Base-by-base conservation (phyloP, 1,140 invertebrate species). In the Asbolus verrucosus region DNA sequence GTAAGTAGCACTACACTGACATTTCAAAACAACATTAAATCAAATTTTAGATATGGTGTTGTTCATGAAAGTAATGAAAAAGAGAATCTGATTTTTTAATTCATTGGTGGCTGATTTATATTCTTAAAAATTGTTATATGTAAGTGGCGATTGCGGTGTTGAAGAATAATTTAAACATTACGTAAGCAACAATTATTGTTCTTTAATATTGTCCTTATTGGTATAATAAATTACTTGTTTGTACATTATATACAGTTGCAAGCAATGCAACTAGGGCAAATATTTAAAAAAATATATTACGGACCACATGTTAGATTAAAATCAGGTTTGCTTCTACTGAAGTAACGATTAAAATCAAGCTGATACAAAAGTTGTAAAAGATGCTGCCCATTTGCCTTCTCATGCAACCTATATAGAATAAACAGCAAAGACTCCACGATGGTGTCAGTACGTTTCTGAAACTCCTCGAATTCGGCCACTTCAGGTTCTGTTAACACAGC, bases 41-140 rank as follows among this genome's bases (percentile, higher is more conserved):
- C n/a, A n/a, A n/a, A n/a, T 87, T 86, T 8, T 79, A 90, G 89
- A 86, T 80, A 94, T 94, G 91, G 87, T 94, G 15, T 77, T 94
- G 9, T 93, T 94, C 73, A 94, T 94, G 87, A 90, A 89, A 81
- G 77, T 94, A 8, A 89, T 91, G 71, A 89, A 85, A 73, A 76
- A 88, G 81, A 72, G 38, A 78, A 60, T 75, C 24, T 8, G 3
- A 27, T 8, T 27, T 27, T 27, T 8, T 8, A 4, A 27, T 27
- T 36, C 11, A 36, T 2, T 36, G 33, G 33, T 36, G 33, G 33
- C 11, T 36, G 33, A 36, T 6, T 36, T n/a, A 2, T 36, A 11
- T 36, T 11, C 33, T 2, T 8, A 36, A 36, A n/a, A 2, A 36
- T n/a, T 6, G 6, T 36, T 36, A n/a, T 3, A 6, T 36, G 11